Base-by-base conservation (phyloP, 2,113 vertebrate genomes). In the Poeciliopsis prolifica region DNA sequence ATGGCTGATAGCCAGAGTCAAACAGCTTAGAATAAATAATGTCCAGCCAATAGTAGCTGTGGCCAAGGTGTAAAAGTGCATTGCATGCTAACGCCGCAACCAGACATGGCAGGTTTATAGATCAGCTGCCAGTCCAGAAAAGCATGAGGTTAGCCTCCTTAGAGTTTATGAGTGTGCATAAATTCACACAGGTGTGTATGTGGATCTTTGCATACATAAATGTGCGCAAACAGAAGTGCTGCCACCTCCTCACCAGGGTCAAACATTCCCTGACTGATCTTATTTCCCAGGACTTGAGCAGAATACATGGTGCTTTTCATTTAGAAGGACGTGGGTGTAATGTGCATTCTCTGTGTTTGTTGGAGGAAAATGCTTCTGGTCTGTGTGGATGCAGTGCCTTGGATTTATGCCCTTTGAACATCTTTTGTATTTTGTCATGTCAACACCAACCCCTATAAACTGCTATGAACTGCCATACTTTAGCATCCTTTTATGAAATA, bases 241-340 rank as follows among this genome's bases (percentile, higher is more conserved):
- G 72, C 44, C 62, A 61, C 30, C 63, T 33, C 48, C 77, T 75
- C 72, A 74, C 89, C 35, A 68, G 89, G 92, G 92, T 94, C 93
- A 92, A 78, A 91, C 87, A 82, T 84, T 91, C 76, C 84, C 92
- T 91, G 84, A 88, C 90, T 91, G 92, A 94, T 94, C 87, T 91
- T 88, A 92, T 94, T 94, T 93, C 92, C 88, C 85, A 92, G 88
- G 84, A 86, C 86, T 91, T 81, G 60, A 65, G 82, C 79, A 80
- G 87, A 91, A 93, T 92, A 90, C 72, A 92, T 94, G 89, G 81
- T 88, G 81, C 87, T 91, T 88, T 91, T 93, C 84, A 83, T 89
- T 90, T 83, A 70, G 28, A 75, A 65, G 40, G 54, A 80, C 81
- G 65, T 74, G 82, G 75, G 75, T 51, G 70, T 78, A 81, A 35